Percentiles rank a stretch among this genome's conserved stretches.
phyloP scores from a whole-genome alignment of 1,140 invertebrate genomes.

The Drosophila parabipectinata region DNA sequence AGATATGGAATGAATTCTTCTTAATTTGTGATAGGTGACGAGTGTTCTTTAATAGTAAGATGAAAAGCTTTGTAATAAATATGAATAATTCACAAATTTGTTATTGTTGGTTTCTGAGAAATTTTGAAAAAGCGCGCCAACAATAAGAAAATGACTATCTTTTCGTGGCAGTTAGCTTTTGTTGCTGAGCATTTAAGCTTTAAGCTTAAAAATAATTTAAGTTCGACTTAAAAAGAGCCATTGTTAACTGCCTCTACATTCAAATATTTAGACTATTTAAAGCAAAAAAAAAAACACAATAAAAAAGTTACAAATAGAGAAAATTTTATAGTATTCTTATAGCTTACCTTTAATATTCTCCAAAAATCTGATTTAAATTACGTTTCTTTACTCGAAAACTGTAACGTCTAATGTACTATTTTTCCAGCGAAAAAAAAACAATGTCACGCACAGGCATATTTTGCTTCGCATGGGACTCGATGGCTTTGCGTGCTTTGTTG shows the following conservation, averaged over 20 bases:
- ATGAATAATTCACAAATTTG: not conserved
- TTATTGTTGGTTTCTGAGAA: not conserved
- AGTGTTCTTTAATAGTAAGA: not conserved
- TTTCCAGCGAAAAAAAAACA: conserved; percentile 15
- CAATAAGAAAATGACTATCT: not conserved
- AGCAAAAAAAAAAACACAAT: too few species aligned
- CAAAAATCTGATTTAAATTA: not conserved
- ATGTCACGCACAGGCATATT: conserved; percentile 34
- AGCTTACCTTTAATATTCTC: not conserved
- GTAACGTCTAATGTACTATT: not conserved
- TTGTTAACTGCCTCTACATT: not conserved
- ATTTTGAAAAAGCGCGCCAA: not conserved
- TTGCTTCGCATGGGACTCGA: conserved; percentile 14
- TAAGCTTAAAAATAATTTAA: not conserved
- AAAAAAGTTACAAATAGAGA: not conserved
- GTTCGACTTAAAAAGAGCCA: not conserved
- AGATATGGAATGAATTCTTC: not conserved
- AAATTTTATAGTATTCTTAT: not conserved
- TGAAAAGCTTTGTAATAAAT: not conserved
- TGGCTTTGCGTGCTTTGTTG: conserved; percentile 54
- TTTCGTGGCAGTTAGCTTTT: conserved; percentile 12
- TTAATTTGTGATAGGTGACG: conserved; percentile 1
- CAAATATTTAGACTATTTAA: not conserved
- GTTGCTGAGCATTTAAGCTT: conserved; percentile 2
- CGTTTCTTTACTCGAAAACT: not conserved